These are phyloP conservation scores for Thalpophila matura DNA, from an alignment of 2,888 invertebrate species.

Conservation along the genomic window DNA sequence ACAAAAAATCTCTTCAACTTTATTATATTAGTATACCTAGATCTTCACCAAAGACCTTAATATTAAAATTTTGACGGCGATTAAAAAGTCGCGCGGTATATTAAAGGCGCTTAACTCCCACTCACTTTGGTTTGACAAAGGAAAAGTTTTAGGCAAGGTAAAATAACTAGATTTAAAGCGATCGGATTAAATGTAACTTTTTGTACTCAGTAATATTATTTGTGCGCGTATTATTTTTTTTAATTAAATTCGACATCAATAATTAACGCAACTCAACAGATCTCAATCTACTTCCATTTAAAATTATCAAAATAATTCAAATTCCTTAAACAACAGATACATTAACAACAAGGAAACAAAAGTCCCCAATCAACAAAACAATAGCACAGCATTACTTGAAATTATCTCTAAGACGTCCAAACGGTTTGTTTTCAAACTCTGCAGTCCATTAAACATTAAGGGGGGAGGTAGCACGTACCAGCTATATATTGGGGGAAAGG, in stretches of 20 bases:
- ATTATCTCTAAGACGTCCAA: constrained; percentile 44
- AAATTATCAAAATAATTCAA: constrained; percentile 19
- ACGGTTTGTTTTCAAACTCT: constrained; percentile 47
- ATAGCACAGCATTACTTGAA: constrained; percentile 31
- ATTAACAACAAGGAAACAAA: constrained; percentile 28
- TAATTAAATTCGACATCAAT: not conserved
- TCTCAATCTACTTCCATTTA: not conserved
- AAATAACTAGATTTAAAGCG: too few species aligned
- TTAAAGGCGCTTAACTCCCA: too few species aligned
- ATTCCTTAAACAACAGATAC: constrained; percentile 17
- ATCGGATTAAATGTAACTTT: too few species aligned
- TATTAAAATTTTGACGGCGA: too few species aligned
- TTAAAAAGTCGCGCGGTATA: too few species aligned
- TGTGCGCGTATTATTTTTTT: too few species aligned
- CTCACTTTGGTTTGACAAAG: too few species aligned
- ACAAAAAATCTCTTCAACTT: too few species aligned
- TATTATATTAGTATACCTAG: too few species aligned
- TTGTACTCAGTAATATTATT: too few species aligned
- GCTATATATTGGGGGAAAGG: constrained; percentile 48
- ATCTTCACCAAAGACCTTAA: too few species aligned
- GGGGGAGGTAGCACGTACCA: constrained; percentile 46
- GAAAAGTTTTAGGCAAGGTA: too few species aligned
- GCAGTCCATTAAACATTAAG: constrained; percentile 50
- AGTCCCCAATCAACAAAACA: constrained; percentile 29
- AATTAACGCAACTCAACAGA: not conserved